A percentile compares a stretch with the other conserved stretches of the same genome.
phyloP scores from a whole-genome alignment of 2,888 invertebrate genomes.

The Idaea straminata region DNA sequence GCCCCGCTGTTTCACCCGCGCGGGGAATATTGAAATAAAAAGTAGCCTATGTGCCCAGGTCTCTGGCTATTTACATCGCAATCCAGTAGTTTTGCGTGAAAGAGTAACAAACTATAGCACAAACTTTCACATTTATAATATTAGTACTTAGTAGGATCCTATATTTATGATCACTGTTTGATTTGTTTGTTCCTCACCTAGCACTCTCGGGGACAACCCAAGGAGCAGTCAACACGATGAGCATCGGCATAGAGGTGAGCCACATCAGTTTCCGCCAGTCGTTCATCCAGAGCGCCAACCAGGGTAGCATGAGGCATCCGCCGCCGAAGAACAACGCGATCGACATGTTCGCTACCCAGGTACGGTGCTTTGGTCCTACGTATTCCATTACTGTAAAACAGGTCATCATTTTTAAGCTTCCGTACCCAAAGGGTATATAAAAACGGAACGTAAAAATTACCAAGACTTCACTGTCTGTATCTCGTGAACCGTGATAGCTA shows the following conservation, averaged over 20 bases:
- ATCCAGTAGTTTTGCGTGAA: too few species aligned
- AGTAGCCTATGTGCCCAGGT: too few species aligned
- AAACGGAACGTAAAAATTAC: too few species aligned
- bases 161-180: background rate
- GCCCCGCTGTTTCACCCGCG: too few species aligned
- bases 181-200: slow-evolving; percentile 11
- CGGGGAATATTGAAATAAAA: too few species aligned
- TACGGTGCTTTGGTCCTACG: slow-evolving; percentile 71
- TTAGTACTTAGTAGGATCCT: too few species aligned
- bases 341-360: slow-evolving; percentile 74
- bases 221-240: slow-evolving; percentile 53
- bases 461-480: too few species aligned
- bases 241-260: slow-evolving; percentile 64
- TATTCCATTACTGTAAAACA: slow-evolving; percentile 64
- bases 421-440: background rate
- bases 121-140: too few species aligned
- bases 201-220: slow-evolving; percentile 71
- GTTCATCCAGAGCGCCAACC: slow-evolving; percentile 67
- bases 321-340: slow-evolving; percentile 72
- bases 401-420: background rate
- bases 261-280: slow-evolving; percentile 68
- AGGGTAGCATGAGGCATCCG: slow-evolving; percentile 67
- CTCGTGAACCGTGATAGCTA: too few species aligned
- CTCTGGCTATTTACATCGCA: too few species aligned
- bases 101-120: too few species aligned